These are phyloP conservation scores for Prolemur simus DNA, from an alignment of 2,113 vertebrate species.

Conservation along the genomic window DNA sequence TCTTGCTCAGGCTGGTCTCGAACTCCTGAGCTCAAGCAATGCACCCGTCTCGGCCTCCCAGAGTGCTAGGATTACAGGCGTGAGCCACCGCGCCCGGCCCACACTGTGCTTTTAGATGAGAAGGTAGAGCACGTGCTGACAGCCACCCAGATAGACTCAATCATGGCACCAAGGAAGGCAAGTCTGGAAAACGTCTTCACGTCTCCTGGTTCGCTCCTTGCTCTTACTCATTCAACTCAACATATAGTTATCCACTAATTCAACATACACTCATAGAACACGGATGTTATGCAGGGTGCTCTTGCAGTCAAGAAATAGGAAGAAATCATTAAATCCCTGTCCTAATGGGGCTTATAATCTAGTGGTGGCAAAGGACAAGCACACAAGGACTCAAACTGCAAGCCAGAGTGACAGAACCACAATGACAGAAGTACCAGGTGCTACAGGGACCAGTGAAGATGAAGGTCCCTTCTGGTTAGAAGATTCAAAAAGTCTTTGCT, in stretches of 20 bases:
- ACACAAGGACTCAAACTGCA: not conserved
- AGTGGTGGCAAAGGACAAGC: not conserved
- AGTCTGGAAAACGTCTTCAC: not conserved
- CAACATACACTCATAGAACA: rapidly evolving
- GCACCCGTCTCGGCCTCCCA: no score
- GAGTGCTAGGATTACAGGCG: no score
- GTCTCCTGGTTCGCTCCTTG: not conserved
- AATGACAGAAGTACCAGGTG: not conserved
- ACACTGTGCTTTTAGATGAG: not conserved
- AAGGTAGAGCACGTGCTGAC: not conserved
- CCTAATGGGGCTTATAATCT: not conserved
- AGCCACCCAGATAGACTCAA: not conserved
- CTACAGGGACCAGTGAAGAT: rapidly evolving
- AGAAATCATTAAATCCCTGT: not conserved
- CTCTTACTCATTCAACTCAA: not conserved
- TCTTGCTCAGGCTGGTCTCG: no score
- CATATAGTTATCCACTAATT: not conserved
- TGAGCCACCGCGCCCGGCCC: no score
- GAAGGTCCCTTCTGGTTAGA: not conserved
- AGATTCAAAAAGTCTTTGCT: not conserved
- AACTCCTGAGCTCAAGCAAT: no score
- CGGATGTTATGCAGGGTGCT: not conserved
- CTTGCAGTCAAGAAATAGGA: not conserved
- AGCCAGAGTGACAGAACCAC: not conserved
- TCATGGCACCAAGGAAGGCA: not conserved